phyloP scores from a whole-genome alignment of 2,113 vertebrate genomes.

The Kryptolebias marmoratus region DNA sequence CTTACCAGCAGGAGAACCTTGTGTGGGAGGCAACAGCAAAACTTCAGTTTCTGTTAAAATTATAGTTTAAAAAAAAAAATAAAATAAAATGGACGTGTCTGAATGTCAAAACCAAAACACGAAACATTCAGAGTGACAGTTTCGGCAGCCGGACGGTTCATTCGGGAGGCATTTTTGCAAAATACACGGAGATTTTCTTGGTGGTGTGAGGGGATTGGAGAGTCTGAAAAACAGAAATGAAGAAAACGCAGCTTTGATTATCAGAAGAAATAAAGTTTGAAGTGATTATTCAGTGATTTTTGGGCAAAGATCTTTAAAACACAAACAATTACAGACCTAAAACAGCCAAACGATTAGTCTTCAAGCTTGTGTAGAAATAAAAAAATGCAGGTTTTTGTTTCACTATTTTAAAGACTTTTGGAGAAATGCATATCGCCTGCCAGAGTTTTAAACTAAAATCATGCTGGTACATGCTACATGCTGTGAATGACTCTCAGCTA shows the following conservation, averaged over 20 bases:
- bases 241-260: background rate
- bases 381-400: too few species aligned
- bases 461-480: too few species aligned
- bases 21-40: slow-evolving; percentile 1
- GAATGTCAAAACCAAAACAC: slow-evolving; percentile 21
- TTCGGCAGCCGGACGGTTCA: slow-evolving; percentile 46
- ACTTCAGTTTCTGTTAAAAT: background rate
- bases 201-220: slow-evolving; percentile 81
- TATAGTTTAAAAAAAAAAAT: slow-evolving; percentile 4
- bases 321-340: background rate
- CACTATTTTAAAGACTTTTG: too few species aligned
- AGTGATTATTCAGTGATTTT: too few species aligned
- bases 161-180: slow-evolving; percentile 81
- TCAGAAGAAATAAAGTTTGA: background rate
- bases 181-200: slow-evolving; percentile 95
- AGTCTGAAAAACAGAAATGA: slow-evolving; percentile 70
- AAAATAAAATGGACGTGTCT: background rate
- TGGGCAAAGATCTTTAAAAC: background rate
- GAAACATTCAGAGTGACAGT: slow-evolving; percentile 12
- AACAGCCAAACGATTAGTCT: too few species aligned
- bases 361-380: too few species aligned
- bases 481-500: too few species aligned
- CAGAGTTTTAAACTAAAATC: too few species aligned
- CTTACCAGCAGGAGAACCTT: slow-evolving; percentile 7
- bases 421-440: too few species aligned